phyloP scores from a whole-genome alignment of 2,113 vertebrate species.

The Nannobrachium achirus region DNA sequence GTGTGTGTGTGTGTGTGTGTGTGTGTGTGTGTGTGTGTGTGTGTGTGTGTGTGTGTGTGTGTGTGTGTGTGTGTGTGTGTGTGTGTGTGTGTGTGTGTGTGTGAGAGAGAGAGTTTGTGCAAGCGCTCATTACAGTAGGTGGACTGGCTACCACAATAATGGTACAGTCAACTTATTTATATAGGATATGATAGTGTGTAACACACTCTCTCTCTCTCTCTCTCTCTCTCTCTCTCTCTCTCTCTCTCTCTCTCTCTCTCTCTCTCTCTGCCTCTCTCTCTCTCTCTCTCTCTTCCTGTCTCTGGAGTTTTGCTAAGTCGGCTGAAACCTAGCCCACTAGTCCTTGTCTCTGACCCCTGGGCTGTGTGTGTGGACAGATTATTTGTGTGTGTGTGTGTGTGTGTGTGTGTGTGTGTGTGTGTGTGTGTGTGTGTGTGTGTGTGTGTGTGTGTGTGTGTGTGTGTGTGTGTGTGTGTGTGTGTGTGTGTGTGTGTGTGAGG shows the following conservation, averaged over 20 bases:
- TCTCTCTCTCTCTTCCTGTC: slow-evolving; percentile 58
- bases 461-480: slow-evolving; percentile 17
- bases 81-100: background rate
- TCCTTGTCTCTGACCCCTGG: slow-evolving; percentile 76
- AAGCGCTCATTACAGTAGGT: background rate
- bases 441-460: slow-evolving; percentile 53
- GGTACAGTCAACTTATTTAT: slow-evolving; percentile 43
- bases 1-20: slow-evolving; percentile 22
- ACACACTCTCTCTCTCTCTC: background rate
- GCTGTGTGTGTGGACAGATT: slow-evolving; percentile 46
- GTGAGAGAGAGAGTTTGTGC: slow-evolving; percentile 7
- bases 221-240: too few relatives aligned
- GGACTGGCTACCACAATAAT: slow-evolving; percentile 19
- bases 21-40: background rate
- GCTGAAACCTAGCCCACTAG: slow-evolving; percentile 75
- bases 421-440: slow-evolving; percentile 32
- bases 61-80: slow-evolving; percentile 15
- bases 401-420: slow-evolving; percentile 28
- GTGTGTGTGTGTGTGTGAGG: slow-evolving; percentile 31
- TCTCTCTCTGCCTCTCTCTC: slow-evolving; percentile 38
- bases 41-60: slow-evolving; percentile 27
- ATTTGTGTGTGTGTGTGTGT: slow-evolving; percentile 39
- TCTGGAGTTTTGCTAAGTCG: slow-evolving; percentile 64
- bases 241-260: slow-evolving; percentile 53
- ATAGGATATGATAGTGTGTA: slow-evolving; percentile 32